These are phyloP conservation scores for Halcyon leucocephala DNA, from an alignment of 2,797 vertebrate genomes.

Conservation along the genomic window DNA sequence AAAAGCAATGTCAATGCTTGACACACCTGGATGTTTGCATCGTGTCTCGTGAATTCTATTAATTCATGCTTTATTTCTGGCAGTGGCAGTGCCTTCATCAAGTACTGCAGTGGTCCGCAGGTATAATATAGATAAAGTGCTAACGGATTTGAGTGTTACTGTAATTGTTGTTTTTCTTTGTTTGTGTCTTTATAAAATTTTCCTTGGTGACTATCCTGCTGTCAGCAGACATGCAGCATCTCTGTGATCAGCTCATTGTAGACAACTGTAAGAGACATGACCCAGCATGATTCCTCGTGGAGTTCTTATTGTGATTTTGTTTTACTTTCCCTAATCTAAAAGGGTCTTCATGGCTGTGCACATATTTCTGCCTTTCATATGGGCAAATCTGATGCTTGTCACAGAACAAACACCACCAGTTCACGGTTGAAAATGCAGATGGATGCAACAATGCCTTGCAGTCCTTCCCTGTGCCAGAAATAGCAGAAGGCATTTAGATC, in stretches of 20 bases:
- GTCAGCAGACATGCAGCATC: background rate
- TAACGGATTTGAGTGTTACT: background rate
- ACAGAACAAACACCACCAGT: background rate
- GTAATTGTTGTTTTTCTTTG: background rate
- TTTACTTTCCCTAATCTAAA: background rate
- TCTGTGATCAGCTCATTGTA: background rate
- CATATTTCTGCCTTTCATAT: background rate
- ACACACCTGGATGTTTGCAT: background rate
- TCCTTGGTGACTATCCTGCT: background rate
- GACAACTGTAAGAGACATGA: background rate
- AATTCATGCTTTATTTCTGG: background rate
- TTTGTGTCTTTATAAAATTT: background rate
- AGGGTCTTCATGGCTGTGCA: background rate
- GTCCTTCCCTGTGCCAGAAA: background rate
- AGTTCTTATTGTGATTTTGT: background rate
- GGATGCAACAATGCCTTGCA: background rate
- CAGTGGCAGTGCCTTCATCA: background rate
- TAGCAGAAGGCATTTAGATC: conserved; percentile 35
- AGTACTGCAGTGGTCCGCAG: background rate
- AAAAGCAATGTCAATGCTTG: background rate
- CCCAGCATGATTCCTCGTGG: background rate
- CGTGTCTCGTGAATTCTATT: background rate
- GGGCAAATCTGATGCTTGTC: background rate
- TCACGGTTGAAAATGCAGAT: conserved; percentile 8
- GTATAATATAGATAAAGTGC: background rate